phyloP scores from a whole-genome alignment of 2,113 vertebrate species.

The Dryoscopus gambensis region DNA sequence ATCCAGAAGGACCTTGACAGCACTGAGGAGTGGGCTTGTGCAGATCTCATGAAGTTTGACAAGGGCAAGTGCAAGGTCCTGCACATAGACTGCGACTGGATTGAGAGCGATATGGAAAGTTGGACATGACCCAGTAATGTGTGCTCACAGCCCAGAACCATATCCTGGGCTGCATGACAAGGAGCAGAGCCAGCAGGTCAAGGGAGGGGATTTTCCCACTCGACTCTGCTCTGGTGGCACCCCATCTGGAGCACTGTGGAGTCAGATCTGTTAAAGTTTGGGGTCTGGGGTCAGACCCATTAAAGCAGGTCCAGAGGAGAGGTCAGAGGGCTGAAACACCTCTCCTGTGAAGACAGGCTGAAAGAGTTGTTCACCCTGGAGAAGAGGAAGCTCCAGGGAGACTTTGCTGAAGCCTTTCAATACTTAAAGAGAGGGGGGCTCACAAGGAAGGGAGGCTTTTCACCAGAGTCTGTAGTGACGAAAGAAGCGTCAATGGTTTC shows the following conservation, averaged over 20 bases:
- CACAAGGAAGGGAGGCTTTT: neutral
- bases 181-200: neutral
- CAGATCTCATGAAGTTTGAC: neutral
- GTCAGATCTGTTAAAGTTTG: neutral
- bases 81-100: neutral
- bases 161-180: neutral
- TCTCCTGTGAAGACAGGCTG: neutral
- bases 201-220: neutral
- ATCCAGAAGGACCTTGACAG: neutral
- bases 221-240: neutral
- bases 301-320: neutral
- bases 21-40: neutral
- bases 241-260: neutral
- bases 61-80: neutral
- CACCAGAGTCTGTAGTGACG: neutral
- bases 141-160: neutral
- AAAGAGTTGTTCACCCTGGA: neutral
- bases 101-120: neutral
- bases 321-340: neutral
- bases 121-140: neutral
- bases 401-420: neutral
- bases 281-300: neutral
- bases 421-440: neutral
- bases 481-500: neutral
- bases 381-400: neutral